These are phyloP conservation scores for Atlantisia rogersi DNA, from an alignment of 2,113 vertebrate species.

Conservation along the genomic window DNA sequence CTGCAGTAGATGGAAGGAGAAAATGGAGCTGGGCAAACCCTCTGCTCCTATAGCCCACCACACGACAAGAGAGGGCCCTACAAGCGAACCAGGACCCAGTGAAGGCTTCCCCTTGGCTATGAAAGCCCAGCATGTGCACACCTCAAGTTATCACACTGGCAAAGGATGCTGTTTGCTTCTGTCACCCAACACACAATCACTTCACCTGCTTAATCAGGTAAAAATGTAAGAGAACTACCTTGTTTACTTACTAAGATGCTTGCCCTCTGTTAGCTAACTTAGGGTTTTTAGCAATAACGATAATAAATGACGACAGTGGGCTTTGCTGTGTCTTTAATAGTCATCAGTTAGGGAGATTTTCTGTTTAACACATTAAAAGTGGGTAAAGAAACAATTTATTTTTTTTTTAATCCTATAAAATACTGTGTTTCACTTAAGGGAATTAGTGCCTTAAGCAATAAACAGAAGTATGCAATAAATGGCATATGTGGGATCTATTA, in stretches of 20 bases:
- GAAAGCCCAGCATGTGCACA: neutral
- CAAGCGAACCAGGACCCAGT: neutral
- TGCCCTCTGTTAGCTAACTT: neutral
- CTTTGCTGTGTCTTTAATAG: neutral
- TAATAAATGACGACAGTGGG: rapidly evolving
- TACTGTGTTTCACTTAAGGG: constrained; percentile 36
- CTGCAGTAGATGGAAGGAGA: neutral
- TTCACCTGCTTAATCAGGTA: neutral
- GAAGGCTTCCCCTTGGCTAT: neutral
- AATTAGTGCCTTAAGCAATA: constrained; percentile 57
- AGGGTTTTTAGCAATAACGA: neutral
- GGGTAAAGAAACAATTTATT: constrained; percentile 35
- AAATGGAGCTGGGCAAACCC: neutral
- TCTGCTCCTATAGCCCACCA: neutral
- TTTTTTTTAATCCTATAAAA: constrained; percentile 54
- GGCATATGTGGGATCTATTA: constrained; percentile 62
- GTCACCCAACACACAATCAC: neutral
- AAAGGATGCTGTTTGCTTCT: neutral
- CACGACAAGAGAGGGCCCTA: neutral
- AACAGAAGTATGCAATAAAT: constrained; percentile 62
- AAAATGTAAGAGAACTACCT: neutral
- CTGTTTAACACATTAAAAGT: constrained; percentile 30
- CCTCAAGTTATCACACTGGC: neutral
- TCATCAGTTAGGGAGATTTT: constrained; percentile 7
- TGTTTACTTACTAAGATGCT: neutral